These are phyloP conservation scores for Nephrotoma appendiculata DNA, from an alignment of 2,888 invertebrate species.

Conservation along the genomic window DNA sequence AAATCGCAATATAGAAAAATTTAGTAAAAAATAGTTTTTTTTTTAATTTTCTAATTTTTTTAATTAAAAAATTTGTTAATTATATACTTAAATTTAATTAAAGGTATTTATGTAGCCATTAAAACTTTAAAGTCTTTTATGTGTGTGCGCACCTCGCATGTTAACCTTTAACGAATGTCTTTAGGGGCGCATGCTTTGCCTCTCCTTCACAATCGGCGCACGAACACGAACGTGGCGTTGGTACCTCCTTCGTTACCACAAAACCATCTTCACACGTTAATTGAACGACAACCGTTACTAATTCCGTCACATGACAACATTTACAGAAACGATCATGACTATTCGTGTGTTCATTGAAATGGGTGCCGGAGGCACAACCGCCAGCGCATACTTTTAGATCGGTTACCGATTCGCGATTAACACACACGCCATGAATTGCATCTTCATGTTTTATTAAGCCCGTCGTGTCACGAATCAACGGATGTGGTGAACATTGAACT, in stretches of 20 bases:
- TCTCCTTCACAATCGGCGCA: not conserved
- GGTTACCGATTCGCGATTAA: constrained; percentile 41
- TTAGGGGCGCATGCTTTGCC: not conserved
- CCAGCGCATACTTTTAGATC: constrained; percentile 59
- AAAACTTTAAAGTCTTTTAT: not conserved
- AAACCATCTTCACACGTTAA: constrained; percentile 36
- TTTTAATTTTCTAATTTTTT: not conserved
- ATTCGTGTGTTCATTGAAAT: constrained; percentile 37
- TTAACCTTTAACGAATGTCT: not conserved
- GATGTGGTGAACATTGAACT: constrained; percentile 37
- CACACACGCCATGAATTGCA: constrained; percentile 43
- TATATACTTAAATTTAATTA: not conserved
- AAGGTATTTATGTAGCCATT: not conserved
- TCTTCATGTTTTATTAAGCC: constrained; percentile 38
- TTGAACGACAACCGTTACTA: constrained; percentile 6
- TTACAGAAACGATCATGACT: not conserved
- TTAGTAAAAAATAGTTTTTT: not conserved
- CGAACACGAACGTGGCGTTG: constrained; percentile 3
- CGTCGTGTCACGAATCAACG: constrained; percentile 38
- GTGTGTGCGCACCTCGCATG: not conserved
- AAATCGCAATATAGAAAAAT: not conserved
- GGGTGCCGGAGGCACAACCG: constrained; percentile 50
- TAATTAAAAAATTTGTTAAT: not conserved
- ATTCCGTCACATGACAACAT: not conserved
- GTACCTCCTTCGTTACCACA: constrained; percentile 14